phyloP scores from a whole-genome alignment of 2,113 vertebrate species.

The Alexandromys fortis region DNA sequence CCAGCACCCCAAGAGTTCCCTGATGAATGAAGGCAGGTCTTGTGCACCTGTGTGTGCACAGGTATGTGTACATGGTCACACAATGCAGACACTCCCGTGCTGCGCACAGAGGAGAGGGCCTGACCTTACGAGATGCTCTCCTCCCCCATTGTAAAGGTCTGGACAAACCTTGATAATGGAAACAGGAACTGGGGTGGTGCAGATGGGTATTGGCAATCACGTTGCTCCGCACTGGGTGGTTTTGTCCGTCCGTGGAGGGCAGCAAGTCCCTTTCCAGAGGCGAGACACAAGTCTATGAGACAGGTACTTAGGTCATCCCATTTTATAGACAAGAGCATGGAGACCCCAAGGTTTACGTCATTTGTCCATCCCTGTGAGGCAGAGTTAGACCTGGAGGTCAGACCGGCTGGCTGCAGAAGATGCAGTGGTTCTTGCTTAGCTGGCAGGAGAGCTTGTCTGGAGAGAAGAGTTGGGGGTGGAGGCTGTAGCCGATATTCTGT shows the following conservation, averaged over 20 bases:
- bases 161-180: constrained; percentile 16
- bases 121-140: background rate
- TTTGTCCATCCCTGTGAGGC: background rate
- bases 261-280: background rate
- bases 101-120: background rate
- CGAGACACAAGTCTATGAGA: background rate
- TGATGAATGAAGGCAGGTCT: background rate
- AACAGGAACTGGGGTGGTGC: background rate
- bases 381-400: background rate
- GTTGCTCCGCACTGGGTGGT: background rate
- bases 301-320: background rate
- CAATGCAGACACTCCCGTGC: background rate
- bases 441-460: background rate
- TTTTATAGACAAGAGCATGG: background rate
- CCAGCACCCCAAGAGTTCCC: background rate
- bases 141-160: background rate
- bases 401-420: background rate
- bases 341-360: background rate
- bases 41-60: background rate
- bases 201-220: background rate
- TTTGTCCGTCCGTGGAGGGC: background rate
- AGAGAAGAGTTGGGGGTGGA: background rate
- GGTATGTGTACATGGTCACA: background rate
- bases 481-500: background rate
- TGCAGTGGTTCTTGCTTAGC: no score